Conservation (phyloP, 2,888 invertebrate genomes). For the Melipona beecheii region DNA sequence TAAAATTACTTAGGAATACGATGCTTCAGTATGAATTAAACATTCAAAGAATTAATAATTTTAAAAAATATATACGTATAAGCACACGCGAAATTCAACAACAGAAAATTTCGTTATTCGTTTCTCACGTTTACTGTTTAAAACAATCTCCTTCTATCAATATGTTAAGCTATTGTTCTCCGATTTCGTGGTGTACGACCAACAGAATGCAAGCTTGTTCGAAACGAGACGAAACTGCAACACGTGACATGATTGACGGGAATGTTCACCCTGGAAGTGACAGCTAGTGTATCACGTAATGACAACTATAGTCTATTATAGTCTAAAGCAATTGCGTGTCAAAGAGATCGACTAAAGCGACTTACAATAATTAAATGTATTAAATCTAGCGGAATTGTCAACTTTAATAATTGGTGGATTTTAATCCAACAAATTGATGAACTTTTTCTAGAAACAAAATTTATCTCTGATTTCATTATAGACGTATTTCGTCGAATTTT, state of each 20-base stretch:
- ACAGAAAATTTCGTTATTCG: background rate
- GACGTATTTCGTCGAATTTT: background rate
- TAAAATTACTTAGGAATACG: no score
- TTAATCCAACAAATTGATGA: no score
- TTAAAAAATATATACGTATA: background rate
- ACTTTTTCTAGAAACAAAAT: background rate
- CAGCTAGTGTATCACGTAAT: conserved; percentile 29
- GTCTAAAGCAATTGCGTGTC: background rate
- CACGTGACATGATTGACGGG: conserved; percentile 18
- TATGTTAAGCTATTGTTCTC: background rate
- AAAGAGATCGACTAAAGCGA: background rate
- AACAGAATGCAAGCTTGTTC: conserved; percentile 9
- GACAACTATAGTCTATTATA: background rate
- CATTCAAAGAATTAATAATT: background rate
- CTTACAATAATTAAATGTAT: background rate
- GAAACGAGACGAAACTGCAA: conserved; percentile 7
- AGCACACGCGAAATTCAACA: background rate
- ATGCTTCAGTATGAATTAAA: no score
- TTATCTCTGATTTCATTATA: background rate
- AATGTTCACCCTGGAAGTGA: conserved; percentile 30
- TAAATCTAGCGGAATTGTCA: background rate
- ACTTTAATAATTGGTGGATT: background rate
- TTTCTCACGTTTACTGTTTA: background rate
- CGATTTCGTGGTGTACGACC: background rate
- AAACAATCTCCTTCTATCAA: background rate